A percentile compares a stretch with the other conserved stretches of the same genome.
Conservation (phyloP, 2,797 vertebrate genomes). For the Trachurus trachurus region DNA sequence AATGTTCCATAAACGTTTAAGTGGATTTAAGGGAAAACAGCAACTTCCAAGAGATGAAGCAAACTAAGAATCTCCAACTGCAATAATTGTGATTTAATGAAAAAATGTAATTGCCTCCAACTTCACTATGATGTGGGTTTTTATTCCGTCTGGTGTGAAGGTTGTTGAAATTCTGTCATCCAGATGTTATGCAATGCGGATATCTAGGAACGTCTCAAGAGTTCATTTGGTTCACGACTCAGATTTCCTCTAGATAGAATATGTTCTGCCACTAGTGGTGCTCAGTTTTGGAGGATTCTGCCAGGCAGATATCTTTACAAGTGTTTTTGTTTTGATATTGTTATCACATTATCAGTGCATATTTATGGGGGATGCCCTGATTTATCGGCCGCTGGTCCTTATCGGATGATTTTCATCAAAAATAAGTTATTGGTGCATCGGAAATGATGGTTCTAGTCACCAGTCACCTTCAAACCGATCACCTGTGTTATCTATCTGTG, state of each 20-base stretch:
- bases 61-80: background rate
- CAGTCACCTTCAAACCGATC: too few relatives aligned
- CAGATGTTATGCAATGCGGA: background rate
- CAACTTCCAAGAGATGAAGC: constrained; percentile 1
- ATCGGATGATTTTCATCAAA: too few relatives aligned
- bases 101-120: background rate
- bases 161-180: background rate
- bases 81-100: background rate
- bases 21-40: constrained; percentile 25
- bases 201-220: background rate
- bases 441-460: too few relatives aligned
- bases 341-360: constrained; percentile 14
- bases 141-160: background rate
- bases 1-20: constrained; percentile 15
- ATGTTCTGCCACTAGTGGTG: background rate
- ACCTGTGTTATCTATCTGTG: too few relatives aligned
- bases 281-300: background rate
- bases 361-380: too few relatives aligned
- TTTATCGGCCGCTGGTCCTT: too few relatives aligned
- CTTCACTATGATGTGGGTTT: background rate
- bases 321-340: constrained; percentile 1
- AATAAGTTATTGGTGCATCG: too few relatives aligned
- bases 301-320: background rate
- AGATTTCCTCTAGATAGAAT: constrained; percentile 8
- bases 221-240: background rate